A percentile compares a stretch with the other conserved stretches of the same genome.
These are phyloP conservation scores for Scytalopus superciliaris DNA, from an alignment of 2,113 vertebrate genomes.

Conservation along the genomic window DNA sequence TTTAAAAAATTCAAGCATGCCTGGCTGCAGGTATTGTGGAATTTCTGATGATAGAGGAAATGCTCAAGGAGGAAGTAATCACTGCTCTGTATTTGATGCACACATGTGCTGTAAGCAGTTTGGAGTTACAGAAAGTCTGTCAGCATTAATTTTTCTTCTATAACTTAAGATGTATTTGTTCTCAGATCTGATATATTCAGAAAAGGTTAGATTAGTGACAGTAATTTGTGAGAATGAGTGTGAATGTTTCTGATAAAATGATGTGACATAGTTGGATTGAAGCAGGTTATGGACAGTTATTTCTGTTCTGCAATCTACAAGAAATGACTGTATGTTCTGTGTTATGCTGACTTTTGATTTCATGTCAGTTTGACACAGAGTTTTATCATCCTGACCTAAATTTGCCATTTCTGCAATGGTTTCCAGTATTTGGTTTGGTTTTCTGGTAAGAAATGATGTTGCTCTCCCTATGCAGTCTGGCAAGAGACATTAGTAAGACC, in stretches of 20 bases:
- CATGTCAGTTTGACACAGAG: not conserved
- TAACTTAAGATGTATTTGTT: constrained; percentile 16
- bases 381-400: not conserved
- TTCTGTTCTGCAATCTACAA: not conserved
- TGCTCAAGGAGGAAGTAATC: not conserved
- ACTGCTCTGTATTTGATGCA: not conserved
- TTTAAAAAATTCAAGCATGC: not conserved
- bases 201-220: not conserved
- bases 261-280: not conserved
- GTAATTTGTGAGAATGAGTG: not conserved
- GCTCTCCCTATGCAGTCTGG: not conserved
- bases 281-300: not conserved
- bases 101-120: not conserved
- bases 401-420: not conserved
- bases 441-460: not conserved
- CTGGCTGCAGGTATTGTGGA: not conserved
- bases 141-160: constrained; percentile 17
- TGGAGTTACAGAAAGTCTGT: not conserved
- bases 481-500: not conserved
- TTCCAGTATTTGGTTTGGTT: not conserved
- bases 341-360: not conserved
- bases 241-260: not conserved
- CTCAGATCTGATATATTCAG: not conserved
- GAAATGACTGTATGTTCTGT: not conserved
- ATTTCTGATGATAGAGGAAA: not conserved